Percentiles rank a stretch among this genome's conserved stretches.
Conservation (phyloP, 2,888 invertebrate genomes). For the Abscondita cerata region DNA sequence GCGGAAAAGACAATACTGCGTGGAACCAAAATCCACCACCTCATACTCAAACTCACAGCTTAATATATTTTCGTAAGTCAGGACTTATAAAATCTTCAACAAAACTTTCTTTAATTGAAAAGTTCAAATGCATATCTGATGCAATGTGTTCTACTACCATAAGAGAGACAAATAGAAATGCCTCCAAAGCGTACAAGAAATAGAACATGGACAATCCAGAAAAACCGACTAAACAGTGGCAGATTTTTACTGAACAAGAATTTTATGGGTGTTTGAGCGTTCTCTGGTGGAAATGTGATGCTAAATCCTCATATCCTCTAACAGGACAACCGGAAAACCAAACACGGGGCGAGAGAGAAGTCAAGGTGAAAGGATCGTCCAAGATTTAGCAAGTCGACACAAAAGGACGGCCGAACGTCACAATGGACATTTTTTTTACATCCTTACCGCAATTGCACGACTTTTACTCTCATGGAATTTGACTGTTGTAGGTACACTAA, state of each 20-base stretch:
- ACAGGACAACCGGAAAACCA: conserved; percentile 39
- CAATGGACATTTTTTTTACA: conserved; percentile 10
- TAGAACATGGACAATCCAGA: conserved; percentile 7
- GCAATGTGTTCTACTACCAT: conserved; percentile 9
- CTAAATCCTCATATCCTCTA: conserved; percentile 42
- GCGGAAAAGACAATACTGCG: too few species aligned
- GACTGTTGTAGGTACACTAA: conserved; percentile 33
- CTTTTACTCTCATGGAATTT: conserved; percentile 9
- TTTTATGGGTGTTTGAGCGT: conserved; percentile 10
- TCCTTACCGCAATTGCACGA: neutral
- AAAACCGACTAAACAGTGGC: conserved; percentile 8
- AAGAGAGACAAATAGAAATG: conserved; percentile 18
- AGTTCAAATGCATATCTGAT: conserved; percentile 13
- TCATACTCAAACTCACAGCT: conserved; percentile 5
- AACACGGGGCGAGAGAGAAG: neutral
- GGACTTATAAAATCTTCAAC: conserved; percentile 7
- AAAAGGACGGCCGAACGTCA: neutral
- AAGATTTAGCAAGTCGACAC: neutral
- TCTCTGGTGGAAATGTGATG: neutral
- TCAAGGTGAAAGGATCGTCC: conserved; percentile 7
- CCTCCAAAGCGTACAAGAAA: conserved; percentile 3
- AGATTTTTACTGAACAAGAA: conserved; percentile 8
- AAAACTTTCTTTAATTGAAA: conserved; percentile 4
- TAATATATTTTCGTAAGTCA: conserved; percentile 9
- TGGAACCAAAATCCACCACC: too few species aligned